Base-by-base conservation (phyloP, 2,113 vertebrate genomes). In the Coracopsis vasa region DNA sequence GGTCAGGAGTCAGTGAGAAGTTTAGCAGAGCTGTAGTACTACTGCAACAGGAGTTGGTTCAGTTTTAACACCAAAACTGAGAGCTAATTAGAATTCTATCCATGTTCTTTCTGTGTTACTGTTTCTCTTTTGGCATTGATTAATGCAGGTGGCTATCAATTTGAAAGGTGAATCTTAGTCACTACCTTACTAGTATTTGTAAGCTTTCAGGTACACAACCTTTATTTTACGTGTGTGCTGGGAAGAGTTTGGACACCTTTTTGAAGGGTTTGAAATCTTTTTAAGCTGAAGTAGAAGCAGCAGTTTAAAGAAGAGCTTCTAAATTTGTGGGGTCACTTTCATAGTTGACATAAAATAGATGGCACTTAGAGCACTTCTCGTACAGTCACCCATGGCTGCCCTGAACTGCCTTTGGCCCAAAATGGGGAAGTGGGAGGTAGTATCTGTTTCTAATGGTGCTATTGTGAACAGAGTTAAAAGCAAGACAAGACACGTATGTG, bases 311-410 rank as follows among this genome's bases (percentile, higher is more conserved):
- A 42, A 47, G 47, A 72, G 41, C 8, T 28, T 81, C 45, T 71
- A 33, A 47, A 17, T 54, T 54, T 84, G 18, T 41, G 72, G 56
- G 41, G 16, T 48, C 14, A 13, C 2, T 0, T 72, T 91, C 8
- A 6, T 27, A 65, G 65, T 17, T 70, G 58, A 11, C 37, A 33
- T 72, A 62, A 86, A 87, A 35, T 33, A 31, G 41, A 10, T 75
- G 31, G 19, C 70, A 21, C 16, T 65, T 33, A 29, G 27, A 61
- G 15, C 0, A 2, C 42, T 84, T 91, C 35, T 90, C 5, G 2
- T 80, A 5, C 19, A 23, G 0, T 84, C 0, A 0, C 45, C 16
- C 0, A 0, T 72, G 56, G 12, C 92, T 71, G 47, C 70, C 70
- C 47, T 81, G 56, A 70, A 47, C 54, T 80, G 50, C 6, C 2